Conservation (phyloP, 1,140 invertebrate genomes). For the Branchinecta lindahli region DNA sequence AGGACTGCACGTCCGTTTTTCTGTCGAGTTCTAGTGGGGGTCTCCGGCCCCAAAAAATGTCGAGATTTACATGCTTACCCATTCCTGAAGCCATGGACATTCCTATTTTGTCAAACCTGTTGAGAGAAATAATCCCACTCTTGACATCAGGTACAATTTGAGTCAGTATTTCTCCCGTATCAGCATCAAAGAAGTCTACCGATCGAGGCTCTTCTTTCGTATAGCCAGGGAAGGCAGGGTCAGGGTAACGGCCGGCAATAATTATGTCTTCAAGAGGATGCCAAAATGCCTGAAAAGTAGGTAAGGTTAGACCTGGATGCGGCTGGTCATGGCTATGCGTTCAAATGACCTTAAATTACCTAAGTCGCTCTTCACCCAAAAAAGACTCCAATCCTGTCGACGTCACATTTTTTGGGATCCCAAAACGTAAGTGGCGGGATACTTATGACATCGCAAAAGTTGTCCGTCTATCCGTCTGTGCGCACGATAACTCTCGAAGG, state of each 20-base stretch:
- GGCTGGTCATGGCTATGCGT: too few species aligned
- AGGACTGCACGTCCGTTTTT: too few species aligned
- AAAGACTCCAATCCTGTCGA: too few species aligned
- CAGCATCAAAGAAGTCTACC: slow-evolving; percentile 30
- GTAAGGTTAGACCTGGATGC: not conserved
- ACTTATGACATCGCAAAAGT: too few species aligned
- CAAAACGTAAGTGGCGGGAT: too few species aligned
- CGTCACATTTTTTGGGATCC: too few species aligned
- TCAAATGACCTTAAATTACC: too few species aligned
- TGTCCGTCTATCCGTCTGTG: too few species aligned
- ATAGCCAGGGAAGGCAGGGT: slow-evolving; percentile 25
- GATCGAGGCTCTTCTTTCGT: slow-evolving; percentile 23
- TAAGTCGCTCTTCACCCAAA: too few species aligned
- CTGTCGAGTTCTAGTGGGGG: too few species aligned
- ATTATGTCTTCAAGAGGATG: slow-evolving; percentile 31
- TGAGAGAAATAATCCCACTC: slow-evolving; percentile 28
- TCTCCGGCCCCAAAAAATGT: too few species aligned
- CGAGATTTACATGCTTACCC: slow-evolving; percentile 24
- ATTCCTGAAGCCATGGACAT: slow-evolving; percentile 26
- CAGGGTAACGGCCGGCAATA: slow-evolving; percentile 31
- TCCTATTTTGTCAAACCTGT: slow-evolving; percentile 27
- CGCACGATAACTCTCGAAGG: too few species aligned
- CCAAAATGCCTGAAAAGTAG: slow-evolving; percentile 30
- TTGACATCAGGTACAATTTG: slow-evolving; percentile 24
- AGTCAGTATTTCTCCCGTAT: slow-evolving; percentile 26